Base-by-base conservation (phyloP, 2,888 invertebrate species). In the Tipula vernalis region DNA sequence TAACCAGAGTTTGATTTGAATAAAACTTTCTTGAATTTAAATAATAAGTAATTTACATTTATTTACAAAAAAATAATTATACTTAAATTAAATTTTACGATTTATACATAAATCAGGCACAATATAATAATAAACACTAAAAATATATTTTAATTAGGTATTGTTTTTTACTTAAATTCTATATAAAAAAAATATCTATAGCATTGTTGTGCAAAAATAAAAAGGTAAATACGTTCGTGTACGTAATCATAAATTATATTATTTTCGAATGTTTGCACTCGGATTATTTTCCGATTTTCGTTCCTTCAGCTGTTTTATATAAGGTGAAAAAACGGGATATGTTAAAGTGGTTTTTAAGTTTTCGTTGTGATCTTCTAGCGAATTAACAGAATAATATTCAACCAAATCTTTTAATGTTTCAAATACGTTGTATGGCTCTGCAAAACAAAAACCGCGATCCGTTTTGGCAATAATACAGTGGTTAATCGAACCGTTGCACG, bases 381-480 rank as follows among this genome's bases (percentile, higher is more conserved):
- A 98, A 91, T 97, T 98, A 88, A 95, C 95, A 87, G 97, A 96
- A 91, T 98, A 98, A 91, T 98, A 98, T 88, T 98, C 93, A 88
- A 99, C 98, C 90, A 99, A 93, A 90, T 96, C 96, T 90, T 95
- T 95, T 87, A 98, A 92, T 83, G 96, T 95, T 88, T 95, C 95
- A 92, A 98, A 98, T 89, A 98, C 97, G 91, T 97, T 97, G 92
- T 96, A 98, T 0, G 98, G 98, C 90, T 98, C 97, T 0, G 98
- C 97, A 92, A 99, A 98, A 84, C 98, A 98, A 90, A 94, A 97
- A 0, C 98, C 98, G 88, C 96, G 94, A 89, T 96, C 95, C 88
- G 97, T 96, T 92, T 96, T 95, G 90, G 95, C 95, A 89, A 99
- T 98, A 89, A 98, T 97, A 92, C 98, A 99, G 92, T 99, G 98